phyloP scores from a whole-genome alignment of 2,113 vertebrate genomes.

The Syngnathus floridae region DNA sequence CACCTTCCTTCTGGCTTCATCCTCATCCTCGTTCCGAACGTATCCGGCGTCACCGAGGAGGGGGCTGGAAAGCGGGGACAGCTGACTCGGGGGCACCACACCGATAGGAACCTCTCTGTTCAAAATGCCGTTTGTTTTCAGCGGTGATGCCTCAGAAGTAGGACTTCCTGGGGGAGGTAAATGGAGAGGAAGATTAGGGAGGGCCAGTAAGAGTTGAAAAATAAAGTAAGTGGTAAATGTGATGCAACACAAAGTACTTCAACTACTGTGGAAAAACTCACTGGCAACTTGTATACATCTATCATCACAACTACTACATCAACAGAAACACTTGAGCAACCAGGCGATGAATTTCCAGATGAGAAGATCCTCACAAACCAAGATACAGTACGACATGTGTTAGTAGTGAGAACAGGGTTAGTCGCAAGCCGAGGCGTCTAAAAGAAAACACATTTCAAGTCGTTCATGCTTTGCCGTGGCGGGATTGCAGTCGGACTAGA shows the following conservation, averaged over 20 bases:
- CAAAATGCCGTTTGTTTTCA: slow-evolving; percentile 61
- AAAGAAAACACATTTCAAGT: background rate
- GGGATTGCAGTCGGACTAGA: background rate
- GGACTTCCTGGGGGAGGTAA: slow-evolving; percentile 74
- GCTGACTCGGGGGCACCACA: slow-evolving; percentile 68
- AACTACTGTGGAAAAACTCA: slow-evolving; percentile 28
- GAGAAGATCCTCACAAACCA: background rate
- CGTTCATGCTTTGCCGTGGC: background rate
- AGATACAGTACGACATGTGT: background rate
- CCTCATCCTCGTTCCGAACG: slow-evolving; percentile 82
- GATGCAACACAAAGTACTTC: background rate
- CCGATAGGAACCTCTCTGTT: slow-evolving; percentile 68
- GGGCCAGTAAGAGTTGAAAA: background rate
- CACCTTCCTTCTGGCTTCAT: slow-evolving; percentile 88
- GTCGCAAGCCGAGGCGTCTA: background rate
- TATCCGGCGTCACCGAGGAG: slow-evolving; percentile 80
- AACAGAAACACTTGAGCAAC: background rate
- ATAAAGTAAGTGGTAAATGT: background rate
- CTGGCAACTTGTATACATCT: slow-evolving; percentile 6
- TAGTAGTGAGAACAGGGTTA: background rate
- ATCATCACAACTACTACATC: background rate
- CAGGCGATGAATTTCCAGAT: slow-evolving; percentile 31
- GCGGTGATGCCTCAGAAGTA: slow-evolving; percentile 77
- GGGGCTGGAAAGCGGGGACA: slow-evolving; percentile 85
- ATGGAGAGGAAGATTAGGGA: slow-evolving; percentile 19